Evolutionary conservation across 23 tunicate genomes (phyloP).

Genomic region (Clavelina lepadiformis): DNA sequence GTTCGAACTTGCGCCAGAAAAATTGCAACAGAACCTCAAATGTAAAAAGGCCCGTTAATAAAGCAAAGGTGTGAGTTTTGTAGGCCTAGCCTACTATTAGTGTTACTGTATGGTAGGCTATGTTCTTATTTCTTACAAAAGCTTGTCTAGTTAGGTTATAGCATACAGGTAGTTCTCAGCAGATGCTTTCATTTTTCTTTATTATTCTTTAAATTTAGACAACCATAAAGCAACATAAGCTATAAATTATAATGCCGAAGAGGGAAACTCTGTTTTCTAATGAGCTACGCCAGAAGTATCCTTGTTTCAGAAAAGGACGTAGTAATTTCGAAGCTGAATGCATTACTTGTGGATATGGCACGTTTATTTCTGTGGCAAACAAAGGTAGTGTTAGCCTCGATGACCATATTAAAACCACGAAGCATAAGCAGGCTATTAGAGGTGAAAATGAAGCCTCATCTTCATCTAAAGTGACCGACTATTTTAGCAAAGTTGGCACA

Average conservation of each 20-base stretch:
- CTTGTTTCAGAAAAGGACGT: too few species aligned
- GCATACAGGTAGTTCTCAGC: conserved; percentile 2
- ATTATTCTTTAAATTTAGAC: conserved; percentile 1
- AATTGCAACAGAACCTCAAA: too few species aligned
- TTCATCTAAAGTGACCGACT: conserved; percentile 2
- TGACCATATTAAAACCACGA: not conserved
- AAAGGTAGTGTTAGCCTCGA: conserved; percentile 5
- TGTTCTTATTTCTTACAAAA: conserved; percentile 1
- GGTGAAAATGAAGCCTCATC: conserved; percentile 14
- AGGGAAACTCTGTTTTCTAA: conserved; percentile 1
- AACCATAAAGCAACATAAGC: not conserved
- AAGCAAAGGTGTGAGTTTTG: conserved; percentile 4
- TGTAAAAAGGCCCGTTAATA: conserved; percentile 2
- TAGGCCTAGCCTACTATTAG: conserved; percentile 2
- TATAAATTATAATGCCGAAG: conserved; percentile 4
- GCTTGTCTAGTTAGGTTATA: not conserved
- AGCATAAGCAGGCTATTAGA: conserved; percentile 29
- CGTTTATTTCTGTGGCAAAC: conserved; percentile 12
- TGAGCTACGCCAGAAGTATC: conserved; percentile 7
- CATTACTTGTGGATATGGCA: conserved; percentile 18
- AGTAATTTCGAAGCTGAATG: too few species aligned
- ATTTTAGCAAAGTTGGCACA: conserved; percentile 7
- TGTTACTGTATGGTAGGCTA: conserved; percentile 2
- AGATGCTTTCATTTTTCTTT: not conserved
- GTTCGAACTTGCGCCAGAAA: too few species aligned